Evolutionary conservation across 1,140 invertebrate genomes (phyloP).

Genomic region (Lepidostoma basale): DNA sequence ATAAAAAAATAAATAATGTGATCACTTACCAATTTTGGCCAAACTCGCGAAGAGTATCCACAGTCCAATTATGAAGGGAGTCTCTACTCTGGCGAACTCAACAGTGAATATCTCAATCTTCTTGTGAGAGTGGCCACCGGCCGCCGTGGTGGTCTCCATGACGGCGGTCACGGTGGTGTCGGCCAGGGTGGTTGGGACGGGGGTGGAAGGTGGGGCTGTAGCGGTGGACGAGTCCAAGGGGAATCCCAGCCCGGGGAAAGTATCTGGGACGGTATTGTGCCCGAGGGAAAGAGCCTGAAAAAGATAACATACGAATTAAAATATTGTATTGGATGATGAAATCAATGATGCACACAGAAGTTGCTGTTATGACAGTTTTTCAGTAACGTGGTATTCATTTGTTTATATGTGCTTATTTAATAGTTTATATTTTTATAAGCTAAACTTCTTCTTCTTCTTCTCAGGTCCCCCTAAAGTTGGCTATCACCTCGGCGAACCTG

Average conservation of each 20-base stretch:
- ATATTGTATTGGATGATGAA: no score
- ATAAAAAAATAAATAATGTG: not conserved
- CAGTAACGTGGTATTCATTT: no score
- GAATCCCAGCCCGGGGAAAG: constrained; percentile 48
- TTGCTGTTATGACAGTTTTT: no score
- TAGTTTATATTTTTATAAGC: no score
- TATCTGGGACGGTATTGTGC: not conserved
- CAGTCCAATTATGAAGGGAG: constrained; percentile 89
- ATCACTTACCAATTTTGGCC: constrained; percentile 87
- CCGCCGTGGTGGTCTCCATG: constrained; percentile 44
- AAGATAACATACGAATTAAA: no score
- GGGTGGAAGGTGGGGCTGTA: constrained; percentile 50
- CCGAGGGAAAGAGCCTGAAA: constrained; percentile 26
- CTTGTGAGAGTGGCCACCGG: constrained; percentile 48
- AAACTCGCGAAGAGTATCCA: constrained; percentile 95
- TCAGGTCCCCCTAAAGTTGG: no score
- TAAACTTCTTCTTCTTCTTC: no score
- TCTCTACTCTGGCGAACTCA: constrained; percentile 87
- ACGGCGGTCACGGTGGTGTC: constrained; percentile 33
- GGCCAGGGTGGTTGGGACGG: constrained; percentile 49
- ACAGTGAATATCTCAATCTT: constrained; percentile 78
- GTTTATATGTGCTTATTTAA: no score
- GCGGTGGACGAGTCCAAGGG: constrained; percentile 55
- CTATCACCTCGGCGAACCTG: no score
- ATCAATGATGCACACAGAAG: no score